A percentile compares a stretch with the other conserved stretches of the same genome.
These are phyloP conservation scores for Morelia viridis DNA, from an alignment of 2,797 vertebrate genomes.

Conservation along the genomic window DNA sequence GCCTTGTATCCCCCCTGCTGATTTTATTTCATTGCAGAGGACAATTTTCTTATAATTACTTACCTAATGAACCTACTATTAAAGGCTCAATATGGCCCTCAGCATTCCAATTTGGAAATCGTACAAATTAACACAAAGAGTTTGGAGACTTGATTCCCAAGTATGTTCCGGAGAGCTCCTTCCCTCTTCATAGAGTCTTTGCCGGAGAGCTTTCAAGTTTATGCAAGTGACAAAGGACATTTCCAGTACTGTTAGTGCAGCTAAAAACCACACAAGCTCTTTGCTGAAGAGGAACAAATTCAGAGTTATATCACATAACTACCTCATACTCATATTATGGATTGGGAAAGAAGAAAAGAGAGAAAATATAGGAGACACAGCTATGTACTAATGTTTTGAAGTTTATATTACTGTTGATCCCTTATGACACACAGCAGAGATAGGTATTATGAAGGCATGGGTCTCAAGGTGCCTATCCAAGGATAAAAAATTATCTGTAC, in stretches of 20 bases:
- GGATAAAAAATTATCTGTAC: not conserved
- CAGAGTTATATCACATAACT: not conserved
- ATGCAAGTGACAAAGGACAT: conserved; percentile 40
- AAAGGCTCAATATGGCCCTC: conserved; percentile 57
- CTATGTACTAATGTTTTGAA: not conserved
- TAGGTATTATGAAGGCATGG: not conserved
- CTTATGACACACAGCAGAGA: not conserved
- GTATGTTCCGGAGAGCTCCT: conserved; percentile 49
- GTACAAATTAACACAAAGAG: conserved; percentile 52
- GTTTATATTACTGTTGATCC: not conserved
- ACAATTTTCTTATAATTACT: conserved; percentile 65
- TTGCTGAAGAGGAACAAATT: not conserved
- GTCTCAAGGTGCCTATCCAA: not conserved
- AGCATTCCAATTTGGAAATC: conserved; percentile 64
- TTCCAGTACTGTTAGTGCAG: conserved; percentile 15
- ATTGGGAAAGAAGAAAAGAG: no score
- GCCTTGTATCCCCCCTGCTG: conserved; percentile 56
- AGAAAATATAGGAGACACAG: not conserved
- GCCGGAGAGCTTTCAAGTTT: conserved; percentile 58
- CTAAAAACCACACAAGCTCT: not conserved
- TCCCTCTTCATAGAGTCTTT: conserved; percentile 38
- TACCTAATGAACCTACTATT: conserved; percentile 59
- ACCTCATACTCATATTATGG: not conserved
- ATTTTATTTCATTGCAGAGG: conserved; percentile 59
- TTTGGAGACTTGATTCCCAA: conserved; percentile 55